phyloP scores from a whole-genome alignment of 2,888 invertebrate species.

The Pristionchus japonicus region DNA sequence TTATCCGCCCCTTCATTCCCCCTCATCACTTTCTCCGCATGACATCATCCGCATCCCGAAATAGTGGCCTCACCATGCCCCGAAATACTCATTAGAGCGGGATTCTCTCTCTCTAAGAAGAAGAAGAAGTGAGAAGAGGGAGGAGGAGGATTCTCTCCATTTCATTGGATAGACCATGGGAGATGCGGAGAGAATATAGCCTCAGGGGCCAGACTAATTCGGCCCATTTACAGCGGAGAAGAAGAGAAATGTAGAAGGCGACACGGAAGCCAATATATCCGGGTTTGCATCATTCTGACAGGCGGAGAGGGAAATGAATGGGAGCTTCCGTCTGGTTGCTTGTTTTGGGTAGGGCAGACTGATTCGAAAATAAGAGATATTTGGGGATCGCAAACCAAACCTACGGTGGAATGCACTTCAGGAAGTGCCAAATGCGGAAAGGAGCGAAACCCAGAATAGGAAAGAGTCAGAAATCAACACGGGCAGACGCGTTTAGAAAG shows the following conservation, averaged over 20 bases:
- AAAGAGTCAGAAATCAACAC: neutral
- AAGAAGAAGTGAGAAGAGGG: neutral
- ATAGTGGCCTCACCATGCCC: neutral
- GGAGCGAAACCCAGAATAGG: neutral
- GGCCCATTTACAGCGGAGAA: neutral
- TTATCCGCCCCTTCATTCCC: neutral
- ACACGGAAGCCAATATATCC: neutral
- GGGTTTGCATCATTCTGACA: neutral
- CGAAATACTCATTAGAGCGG: conserved; percentile 33
- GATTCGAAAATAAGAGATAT: too few relatives aligned
- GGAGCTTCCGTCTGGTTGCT: neutral
- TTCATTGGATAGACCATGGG: neutral
- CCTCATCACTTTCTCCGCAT: neutral
- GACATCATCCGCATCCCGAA: neutral
- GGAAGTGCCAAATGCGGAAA: too few relatives aligned
- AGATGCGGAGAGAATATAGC: neutral
- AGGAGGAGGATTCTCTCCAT: neutral
- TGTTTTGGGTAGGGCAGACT: too few relatives aligned
- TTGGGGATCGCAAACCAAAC: too few relatives aligned
- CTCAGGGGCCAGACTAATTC: neutral
- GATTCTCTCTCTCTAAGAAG: neutral
- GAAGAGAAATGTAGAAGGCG: neutral
- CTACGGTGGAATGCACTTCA: too few relatives aligned
- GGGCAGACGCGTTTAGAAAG: neutral
- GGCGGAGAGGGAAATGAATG: neutral